Evolutionary conservation across 2,797 vertebrate species (phyloP).

Genomic region (Phataginus tricuspis): DNA sequence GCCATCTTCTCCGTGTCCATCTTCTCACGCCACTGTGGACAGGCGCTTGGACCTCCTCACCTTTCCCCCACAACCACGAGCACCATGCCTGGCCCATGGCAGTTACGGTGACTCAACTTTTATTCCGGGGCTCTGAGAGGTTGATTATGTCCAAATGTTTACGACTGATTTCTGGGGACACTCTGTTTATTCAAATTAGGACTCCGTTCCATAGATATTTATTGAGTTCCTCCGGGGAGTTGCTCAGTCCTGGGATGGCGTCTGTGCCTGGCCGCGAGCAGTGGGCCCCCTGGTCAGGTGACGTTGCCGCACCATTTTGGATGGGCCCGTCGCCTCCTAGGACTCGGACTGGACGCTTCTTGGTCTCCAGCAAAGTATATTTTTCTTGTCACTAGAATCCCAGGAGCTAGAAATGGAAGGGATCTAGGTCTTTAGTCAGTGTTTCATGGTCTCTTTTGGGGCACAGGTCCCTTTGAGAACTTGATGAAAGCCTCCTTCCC

Average conservation of each 20-base stretch:
- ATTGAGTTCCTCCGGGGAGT: accelerated
- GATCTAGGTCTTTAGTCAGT: background rate
- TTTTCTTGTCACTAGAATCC: background rate
- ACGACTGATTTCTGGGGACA: background rate
- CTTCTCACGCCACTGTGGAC: accelerated
- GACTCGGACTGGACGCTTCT: background rate
- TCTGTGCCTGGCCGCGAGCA: background rate
- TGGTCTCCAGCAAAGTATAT: background rate
- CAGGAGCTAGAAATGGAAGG: background rate
- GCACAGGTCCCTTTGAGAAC: background rate
- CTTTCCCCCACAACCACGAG: background rate
- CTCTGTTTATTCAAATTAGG: background rate
- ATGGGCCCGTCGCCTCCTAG: accelerated
- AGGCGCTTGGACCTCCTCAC: background rate
- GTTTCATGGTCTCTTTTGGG: background rate
- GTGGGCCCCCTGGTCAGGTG: too few relatives aligned
- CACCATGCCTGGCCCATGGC: accelerated
- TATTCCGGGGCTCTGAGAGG: accelerated
- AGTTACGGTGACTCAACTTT: background rate
- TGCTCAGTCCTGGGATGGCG: accelerated
- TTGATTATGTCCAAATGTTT: background rate
- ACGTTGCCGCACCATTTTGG: accelerated
- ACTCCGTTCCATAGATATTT: background rate
- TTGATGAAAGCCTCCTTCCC: background rate
- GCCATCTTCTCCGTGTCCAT: accelerated